phyloP scores from a whole-genome alignment of 2,113 vertebrate genomes.

The Notiomystis cincta region DNA sequence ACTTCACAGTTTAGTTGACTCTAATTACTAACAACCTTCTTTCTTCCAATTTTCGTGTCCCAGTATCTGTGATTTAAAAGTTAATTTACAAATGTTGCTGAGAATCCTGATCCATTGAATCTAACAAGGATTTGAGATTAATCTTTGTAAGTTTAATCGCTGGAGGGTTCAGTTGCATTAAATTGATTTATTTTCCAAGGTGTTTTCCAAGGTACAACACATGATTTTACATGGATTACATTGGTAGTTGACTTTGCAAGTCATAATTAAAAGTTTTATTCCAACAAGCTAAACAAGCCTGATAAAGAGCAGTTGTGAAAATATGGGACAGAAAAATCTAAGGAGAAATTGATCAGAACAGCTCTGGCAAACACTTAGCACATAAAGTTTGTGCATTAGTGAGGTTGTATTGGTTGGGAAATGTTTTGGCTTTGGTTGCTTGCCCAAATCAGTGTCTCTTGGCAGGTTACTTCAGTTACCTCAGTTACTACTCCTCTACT shows the following conservation, averaged over 20 bases:
- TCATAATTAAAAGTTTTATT: neutral
- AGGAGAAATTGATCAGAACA: neutral
- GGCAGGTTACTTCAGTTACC: neutral
- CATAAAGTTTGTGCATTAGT: neutral
- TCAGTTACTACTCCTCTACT: neutral
- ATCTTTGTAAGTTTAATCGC: constrained; percentile 7
- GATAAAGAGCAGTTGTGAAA: neutral
- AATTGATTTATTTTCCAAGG: neutral
- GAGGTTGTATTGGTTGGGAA: neutral
- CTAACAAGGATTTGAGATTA: neutral
- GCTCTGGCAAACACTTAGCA: neutral
- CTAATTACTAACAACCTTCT: neutral
- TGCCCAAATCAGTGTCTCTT: neutral
- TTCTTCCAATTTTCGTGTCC: neutral
- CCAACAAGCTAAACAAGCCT: neutral
- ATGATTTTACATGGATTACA: neutral
- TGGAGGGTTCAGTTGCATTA: constrained; percentile 3
- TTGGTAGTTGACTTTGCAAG: neutral
- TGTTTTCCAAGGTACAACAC: neutral
- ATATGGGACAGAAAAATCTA: neutral
- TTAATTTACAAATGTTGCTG: neutral
- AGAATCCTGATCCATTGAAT: neutral
- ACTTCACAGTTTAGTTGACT: neutral
- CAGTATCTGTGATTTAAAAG: neutral
- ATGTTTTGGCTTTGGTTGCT: neutral